Conservation (phyloP, 2,113 vertebrate genomes). For the Ceyx margarethae region DNA sequence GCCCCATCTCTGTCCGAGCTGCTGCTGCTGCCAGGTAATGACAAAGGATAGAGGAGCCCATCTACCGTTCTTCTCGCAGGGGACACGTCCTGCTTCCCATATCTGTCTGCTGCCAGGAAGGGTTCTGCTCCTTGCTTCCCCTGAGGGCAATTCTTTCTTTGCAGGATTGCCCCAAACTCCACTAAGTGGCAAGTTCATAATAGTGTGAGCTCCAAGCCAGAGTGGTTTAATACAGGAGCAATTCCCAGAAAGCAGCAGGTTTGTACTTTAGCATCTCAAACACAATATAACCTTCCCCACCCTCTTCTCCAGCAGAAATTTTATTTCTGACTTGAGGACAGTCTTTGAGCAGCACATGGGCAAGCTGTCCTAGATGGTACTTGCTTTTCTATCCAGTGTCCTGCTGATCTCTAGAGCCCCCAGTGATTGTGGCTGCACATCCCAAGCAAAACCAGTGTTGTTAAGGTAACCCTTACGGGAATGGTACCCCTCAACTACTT, state of each 20-base stretch:
- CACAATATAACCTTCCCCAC: background rate
- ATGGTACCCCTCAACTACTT: background rate
- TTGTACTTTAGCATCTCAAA: background rate
- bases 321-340: background rate
- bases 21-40: background rate
- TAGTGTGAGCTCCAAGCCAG: background rate
- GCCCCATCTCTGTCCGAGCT: background rate
- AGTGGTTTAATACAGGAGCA: background rate
- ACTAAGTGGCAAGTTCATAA: background rate
- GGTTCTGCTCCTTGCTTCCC: background rate
- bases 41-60: background rate
- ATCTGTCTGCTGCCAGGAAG: background rate
- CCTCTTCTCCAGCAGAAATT: background rate
- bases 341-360: background rate
- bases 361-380: background rate
- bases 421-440: background rate
- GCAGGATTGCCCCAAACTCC: background rate
- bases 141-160: background rate
- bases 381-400: background rate
- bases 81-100: background rate
- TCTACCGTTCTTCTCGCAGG: background rate
- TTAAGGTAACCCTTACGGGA: background rate
- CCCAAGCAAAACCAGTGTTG: background rate
- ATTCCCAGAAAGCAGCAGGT: background rate
- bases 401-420: background rate